Base-by-base conservation (phyloP, 2,888 invertebrate species). In the Lepidonotus clava region DNA sequence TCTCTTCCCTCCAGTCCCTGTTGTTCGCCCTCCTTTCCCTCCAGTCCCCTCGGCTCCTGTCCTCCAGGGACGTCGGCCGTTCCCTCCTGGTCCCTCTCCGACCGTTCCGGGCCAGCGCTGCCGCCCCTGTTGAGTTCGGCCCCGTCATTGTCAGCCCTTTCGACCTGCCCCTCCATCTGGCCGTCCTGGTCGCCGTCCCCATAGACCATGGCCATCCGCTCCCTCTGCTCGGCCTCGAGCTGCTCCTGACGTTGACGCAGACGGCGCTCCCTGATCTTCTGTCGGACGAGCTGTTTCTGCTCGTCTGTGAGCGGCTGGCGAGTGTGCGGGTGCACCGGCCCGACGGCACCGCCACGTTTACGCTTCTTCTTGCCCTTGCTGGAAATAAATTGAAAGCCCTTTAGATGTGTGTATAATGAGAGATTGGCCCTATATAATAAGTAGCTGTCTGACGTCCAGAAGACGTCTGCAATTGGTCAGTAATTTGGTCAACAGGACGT, bases 321-420 rank as follows among this genome's bases (percentile, higher is more conserved):
- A 8, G 80, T 41, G 14, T 32, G 32, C 1, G 24, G 51, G 24
- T 51, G 46, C 6, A 51, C 51, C 18, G 80, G 46, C 5, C 32
- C 8, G 6, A 32, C n/a, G 11, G 14, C 18, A 11, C 46, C 46
- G 8, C 46, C 1, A 8, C 5, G 1, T n/a, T 21, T 1, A 4
- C 46, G 41, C 32, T 80, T 41, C 41, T 80, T 80, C 51, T 46
- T 77, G 6, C 32, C 32, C 38, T 71, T 80, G 14, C 80, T 80
- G 80, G 1, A 80, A 51, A n/a, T n/a, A n/a, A n/a, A n/a, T n/a
- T n/a, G n/a, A n/a, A n/a, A n/a, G n/a, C n/a, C n/a, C n/a, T n/a
- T n/a, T n/a, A n/a, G n/a, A n/a, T n/a, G n/a, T n/a, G n/a, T n/a
- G n/a, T n/a, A n/a, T n/a, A n/a, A n/a, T n/a, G n/a, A n/a, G n/a